Base-by-base conservation (phyloP, 2,888 invertebrate genomes). In the Caenorhabditis uteleia region DNA sequence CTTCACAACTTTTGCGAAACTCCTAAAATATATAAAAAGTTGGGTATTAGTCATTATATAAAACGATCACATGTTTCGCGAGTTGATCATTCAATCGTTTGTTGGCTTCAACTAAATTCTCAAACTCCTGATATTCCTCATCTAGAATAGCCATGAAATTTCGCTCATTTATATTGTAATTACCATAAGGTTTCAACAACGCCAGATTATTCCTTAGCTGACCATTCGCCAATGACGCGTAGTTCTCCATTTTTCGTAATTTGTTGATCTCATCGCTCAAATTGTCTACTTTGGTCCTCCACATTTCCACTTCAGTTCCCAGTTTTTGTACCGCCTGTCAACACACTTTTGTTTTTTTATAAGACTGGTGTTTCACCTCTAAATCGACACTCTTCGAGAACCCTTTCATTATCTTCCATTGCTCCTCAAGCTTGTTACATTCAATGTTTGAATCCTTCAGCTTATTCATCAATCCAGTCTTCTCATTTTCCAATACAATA, bases 91-190 rank as follows among this genome's bases (percentile, higher is more conserved):
- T 50, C 8, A 65, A 33, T 26, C 33, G 14, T 31, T 55, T 54
- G 29, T 59, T 59, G 12, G 45, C 20, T 38, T 65, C 55, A 5
- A 55, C 18, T 8, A 65, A 18, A 34, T 25, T 42, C 16, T 65
- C 65, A 14, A 65, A 65, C 26, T 65, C 55, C 39, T 55, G 49
- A 27, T 65, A 65, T 40, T 65, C 65, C 18, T 55, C 46, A 26
- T 65, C 65, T 65, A 39, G 10, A 55, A 54, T 40, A 8, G 23
- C 8, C 1, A 42, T 34, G 5, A n/a, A 14, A 27, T 43, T 26
- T n/a, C 16, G 27, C n/a, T 5, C 2, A 16, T 4, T 34, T 34
- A 16, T n/a, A 20, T 20, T 20, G 18, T 18, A 23, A 27, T 36
- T 46, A 50, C 65, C 58, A 20, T 65, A 65, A 23, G 65, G 65